Evolutionary conservation across 2,797 vertebrate genomes (phyloP).

Genomic region (Psittacula echo): DNA sequence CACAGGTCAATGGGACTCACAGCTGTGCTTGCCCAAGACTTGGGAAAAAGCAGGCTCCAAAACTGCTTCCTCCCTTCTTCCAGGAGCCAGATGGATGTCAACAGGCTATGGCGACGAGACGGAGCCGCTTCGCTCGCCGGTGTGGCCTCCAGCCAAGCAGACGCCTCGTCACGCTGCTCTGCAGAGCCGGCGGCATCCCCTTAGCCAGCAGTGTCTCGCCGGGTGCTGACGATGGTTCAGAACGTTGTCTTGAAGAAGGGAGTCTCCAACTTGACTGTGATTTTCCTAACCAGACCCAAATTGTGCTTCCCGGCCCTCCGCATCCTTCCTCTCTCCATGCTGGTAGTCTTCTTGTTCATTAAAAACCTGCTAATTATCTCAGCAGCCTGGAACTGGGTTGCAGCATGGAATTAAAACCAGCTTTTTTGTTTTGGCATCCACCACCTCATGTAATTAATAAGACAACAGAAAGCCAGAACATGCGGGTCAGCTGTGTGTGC

Average conservation of each 20-base stretch:
- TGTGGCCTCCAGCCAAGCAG: neutral
- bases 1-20: accelerated
- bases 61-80: neutral
- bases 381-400: slow-evolving; percentile 42
- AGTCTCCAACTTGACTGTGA: accelerated
- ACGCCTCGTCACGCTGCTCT: neutral
- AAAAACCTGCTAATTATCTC: slow-evolving; percentile 52
- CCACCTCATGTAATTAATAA: slow-evolving; percentile 2
- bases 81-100: neutral
- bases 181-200: neutral
- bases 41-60: neutral
- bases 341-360: slow-evolving; percentile 13
- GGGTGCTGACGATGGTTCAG: accelerated
- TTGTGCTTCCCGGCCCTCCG: neutral
- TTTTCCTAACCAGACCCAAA: neutral
- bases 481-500: neutral
- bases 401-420: slow-evolving; percentile 45
- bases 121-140: accelerated
- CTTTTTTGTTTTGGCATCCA: slow-evolving; percentile 53
- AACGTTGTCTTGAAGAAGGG: neutral
- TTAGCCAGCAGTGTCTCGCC: accelerated
- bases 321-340: neutral
- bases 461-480: slow-evolving; percentile 32
- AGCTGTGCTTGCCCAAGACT: accelerated
- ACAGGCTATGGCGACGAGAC: neutral